Evolutionary conservation across 37 sponge, comb jelly and placozoan species (phyloP), one percentile per base, ranked within the genome.

Genomic region (Cladorhizidae sp.): DNA sequence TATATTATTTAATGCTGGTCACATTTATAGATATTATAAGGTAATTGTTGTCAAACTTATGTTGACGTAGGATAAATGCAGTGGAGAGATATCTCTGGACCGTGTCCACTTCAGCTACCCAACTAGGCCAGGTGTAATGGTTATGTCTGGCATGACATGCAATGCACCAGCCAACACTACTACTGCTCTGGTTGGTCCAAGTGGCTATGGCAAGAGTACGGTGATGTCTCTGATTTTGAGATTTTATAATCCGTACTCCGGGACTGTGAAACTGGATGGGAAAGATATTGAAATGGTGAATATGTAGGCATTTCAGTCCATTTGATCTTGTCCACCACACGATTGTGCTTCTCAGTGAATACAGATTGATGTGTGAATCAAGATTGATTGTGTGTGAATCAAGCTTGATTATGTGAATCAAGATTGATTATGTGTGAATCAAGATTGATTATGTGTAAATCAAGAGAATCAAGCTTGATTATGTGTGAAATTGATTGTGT

Each of bases 181-280:
- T 0, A 43, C 91, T 14, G 96, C 96, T 21, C 83, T 96, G 29
- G 96, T 96, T 41, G 98, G 98, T 21, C 87, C 93, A 57, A 93
- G 93, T 86, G 98, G 98, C 38, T 95, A 95, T 84, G 98, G 98
- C 29, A 98, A 98, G 88, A 95, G 94, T 63, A 98, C 98, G 2
- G 92, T 92, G 21, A 88, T 95, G 40, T 89, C 93, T 29, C 90
- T 98, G 26, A 29, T 95, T 1, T 83, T 90, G 80, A 75, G 96
- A 12, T 96, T 96, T 91, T 96, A 96, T 50, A 86, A 93, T 59
- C 76, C 85, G 17, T 6, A 62, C 21, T 64, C 26, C 1, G 95
- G 95, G 0, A 18, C 40, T 55, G 64, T 93, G 45, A 57, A 11
- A 5, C 35, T 83, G 29, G 85, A 87, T 9, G 50, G 72, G 43